Conservation (phyloP, 2,797 vertebrate species). For the Lemur catta region DNA sequence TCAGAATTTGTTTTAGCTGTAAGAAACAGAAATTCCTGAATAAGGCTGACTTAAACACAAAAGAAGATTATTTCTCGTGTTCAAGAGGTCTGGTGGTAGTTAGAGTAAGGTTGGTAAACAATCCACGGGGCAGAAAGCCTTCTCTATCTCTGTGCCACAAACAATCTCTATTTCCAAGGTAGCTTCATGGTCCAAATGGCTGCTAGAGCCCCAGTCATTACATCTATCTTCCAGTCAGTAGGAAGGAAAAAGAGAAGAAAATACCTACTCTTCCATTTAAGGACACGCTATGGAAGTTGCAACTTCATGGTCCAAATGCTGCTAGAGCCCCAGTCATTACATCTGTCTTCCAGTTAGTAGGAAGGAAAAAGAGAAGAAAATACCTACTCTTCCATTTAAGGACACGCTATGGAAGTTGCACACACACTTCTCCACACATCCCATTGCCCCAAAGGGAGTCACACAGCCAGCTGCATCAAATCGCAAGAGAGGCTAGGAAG, state of each 20-base stretch:
- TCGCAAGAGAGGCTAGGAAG: neutral
- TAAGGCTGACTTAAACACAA: neutral
- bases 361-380: neutral
- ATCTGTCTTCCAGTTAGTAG: neutral
- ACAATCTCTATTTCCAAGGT: neutral
- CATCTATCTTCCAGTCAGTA: neutral
- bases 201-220: neutral
- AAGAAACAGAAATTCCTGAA: neutral
- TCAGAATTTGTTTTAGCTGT: neutral
- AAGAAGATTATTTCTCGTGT: neutral
- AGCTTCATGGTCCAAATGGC: neutral
- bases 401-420: neutral
- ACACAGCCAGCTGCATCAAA: fast-evolving
- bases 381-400: no score
- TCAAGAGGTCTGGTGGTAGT: neutral
- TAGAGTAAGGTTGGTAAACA: neutral
- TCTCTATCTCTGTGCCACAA: neutral
- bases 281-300: no score
- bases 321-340: neutral
- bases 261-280: no score
- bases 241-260: neutral
- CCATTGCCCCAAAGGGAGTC: neutral
- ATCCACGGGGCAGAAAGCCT: neutral
- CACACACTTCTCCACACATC: neutral
- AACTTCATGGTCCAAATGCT: neutral